These are phyloP conservation scores for Scrobipalpa atriplicella DNA, from an alignment of 2,888 invertebrate genomes.

Conservation along the genomic window DNA sequence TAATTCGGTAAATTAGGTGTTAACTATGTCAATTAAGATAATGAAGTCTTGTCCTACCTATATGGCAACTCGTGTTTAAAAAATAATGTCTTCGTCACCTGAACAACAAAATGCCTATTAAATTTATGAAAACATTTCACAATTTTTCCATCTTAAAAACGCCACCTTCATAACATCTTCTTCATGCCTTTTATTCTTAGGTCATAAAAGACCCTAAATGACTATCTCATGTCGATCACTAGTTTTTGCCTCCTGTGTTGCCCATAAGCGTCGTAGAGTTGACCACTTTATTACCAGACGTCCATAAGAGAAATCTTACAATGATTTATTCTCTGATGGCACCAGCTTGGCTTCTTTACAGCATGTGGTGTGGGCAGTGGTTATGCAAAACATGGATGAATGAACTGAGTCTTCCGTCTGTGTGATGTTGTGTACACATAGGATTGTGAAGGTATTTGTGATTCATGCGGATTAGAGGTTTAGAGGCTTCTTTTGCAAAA, in stretches of 20 bases:
- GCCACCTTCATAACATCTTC: too few species aligned
- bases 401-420: conserved; percentile 35
- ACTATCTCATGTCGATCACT: background rate
- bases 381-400: conserved; percentile 40
- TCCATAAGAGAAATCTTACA: conserved; percentile 18
- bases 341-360: conserved; percentile 30
- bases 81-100: background rate
- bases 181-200: too few species aligned
- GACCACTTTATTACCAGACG: conserved; percentile 5
- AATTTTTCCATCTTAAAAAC: too few species aligned
- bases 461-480: background rate
- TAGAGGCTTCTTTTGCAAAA: background rate
- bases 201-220: background rate
- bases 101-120: too few species aligned
- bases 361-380: conserved; percentile 26
- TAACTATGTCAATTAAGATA: conserved; percentile 3
- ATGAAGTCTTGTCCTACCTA: background rate
- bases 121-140: too few species aligned
- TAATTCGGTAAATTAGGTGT: conserved; percentile 2
- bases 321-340: conserved; percentile 14
- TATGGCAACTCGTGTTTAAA: background rate
- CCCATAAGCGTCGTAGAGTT: background rate
- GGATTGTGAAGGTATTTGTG: background rate
- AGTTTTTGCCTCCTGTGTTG: background rate
- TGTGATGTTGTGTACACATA: background rate